These are phyloP conservation scores for Rhadinocentrus ornatus DNA, from an alignment of 2,797 vertebrate species.

Conservation along the genomic window DNA sequence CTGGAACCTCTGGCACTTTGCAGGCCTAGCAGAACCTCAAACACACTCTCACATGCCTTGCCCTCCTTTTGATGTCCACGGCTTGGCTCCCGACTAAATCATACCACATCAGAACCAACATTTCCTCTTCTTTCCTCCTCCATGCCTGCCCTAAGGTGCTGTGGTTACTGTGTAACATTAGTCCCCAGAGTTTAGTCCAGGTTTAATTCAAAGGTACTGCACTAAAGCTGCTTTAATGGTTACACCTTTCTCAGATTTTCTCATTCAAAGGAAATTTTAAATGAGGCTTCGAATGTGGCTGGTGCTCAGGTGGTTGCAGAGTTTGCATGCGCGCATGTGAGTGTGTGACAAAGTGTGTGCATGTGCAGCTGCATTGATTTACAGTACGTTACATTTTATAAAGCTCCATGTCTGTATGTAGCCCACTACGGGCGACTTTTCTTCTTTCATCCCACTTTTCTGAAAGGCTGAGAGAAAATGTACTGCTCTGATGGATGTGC, in stretches of 20 bases:
- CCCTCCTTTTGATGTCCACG: conserved; percentile 78
- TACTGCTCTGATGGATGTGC: conserved; percentile 28
- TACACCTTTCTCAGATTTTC: conserved; percentile 87
- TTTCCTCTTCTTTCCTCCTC: conserved; percentile 56
- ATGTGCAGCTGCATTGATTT: conserved; percentile 12
- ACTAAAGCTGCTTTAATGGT: conserved; percentile 89
- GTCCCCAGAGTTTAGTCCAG: conserved; percentile 86
- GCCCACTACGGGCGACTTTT: conserved; percentile 35
- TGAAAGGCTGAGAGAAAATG: conserved; percentile 33
- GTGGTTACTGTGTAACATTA: conserved; percentile 83
- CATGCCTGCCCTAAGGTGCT: conserved; percentile 51
- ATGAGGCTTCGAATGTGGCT: conserved; percentile 78
- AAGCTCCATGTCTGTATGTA: conserved; percentile 16
- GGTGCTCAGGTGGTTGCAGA: conserved; percentile 70
- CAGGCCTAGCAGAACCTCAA: conserved; percentile 73
- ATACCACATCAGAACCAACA: conserved; percentile 61
- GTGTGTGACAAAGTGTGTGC: conserved; percentile 6
- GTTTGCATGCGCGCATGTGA: conserved; percentile 36
- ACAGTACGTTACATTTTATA: conserved; percentile 25
- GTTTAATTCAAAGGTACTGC: conserved; percentile 91
- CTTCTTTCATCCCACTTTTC: conserved; percentile 33
- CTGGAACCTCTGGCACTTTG: conserved; percentile 75
- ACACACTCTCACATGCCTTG: conserved; percentile 62
- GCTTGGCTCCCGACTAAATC: conserved; percentile 72
- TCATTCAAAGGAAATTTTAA: conserved; percentile 88